A percentile compares a stretch with the other conserved stretches of the same genome.
Evolutionary conservation across 2,888 invertebrate genomes (phyloP).

Genomic region (Sepioteuthis lessoniana): DNA sequence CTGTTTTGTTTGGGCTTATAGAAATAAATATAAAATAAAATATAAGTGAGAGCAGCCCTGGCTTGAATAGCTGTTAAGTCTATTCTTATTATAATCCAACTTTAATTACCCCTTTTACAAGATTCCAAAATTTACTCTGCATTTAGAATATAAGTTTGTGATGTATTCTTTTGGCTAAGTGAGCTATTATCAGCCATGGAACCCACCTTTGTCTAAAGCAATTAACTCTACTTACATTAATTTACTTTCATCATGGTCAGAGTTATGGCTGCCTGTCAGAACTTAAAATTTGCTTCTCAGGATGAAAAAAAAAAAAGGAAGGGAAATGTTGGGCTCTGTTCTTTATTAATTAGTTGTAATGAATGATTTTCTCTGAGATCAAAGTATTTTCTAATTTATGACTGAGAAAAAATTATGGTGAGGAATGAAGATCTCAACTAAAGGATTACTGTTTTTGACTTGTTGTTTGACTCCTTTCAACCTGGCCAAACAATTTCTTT

Average conservation of each 20-base stretch:
- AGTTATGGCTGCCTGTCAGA: not conserved
- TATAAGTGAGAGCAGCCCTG: too few species aligned
- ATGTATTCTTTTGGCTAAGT: too few species aligned
- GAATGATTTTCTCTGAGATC: not conserved
- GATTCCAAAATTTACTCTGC: too few species aligned
- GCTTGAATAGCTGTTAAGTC: too few species aligned
- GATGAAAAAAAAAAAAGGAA: not conserved
- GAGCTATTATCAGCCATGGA: not conserved
- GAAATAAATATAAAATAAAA: too few species aligned
- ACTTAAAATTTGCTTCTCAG: not conserved
- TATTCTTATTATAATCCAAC: too few species aligned
- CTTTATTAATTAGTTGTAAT: not conserved
- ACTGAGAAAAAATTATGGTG: not conserved
- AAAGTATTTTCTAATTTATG: not conserved
- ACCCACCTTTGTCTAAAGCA: constrained; percentile 21
- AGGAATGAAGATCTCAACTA: not conserved
- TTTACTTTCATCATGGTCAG: not conserved
- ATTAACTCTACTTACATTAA: not conserved
- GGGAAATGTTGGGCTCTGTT: not conserved
- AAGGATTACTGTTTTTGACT: not conserved
- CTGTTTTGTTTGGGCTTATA: too few species aligned
- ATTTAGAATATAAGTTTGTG: too few species aligned
- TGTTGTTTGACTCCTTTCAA: not conserved
- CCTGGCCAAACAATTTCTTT: too few species aligned
- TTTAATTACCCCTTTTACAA: too few species aligned